Conservation (phyloP, 2,888 invertebrate genomes). For the Xanthorhoe spadicearia region DNA sequence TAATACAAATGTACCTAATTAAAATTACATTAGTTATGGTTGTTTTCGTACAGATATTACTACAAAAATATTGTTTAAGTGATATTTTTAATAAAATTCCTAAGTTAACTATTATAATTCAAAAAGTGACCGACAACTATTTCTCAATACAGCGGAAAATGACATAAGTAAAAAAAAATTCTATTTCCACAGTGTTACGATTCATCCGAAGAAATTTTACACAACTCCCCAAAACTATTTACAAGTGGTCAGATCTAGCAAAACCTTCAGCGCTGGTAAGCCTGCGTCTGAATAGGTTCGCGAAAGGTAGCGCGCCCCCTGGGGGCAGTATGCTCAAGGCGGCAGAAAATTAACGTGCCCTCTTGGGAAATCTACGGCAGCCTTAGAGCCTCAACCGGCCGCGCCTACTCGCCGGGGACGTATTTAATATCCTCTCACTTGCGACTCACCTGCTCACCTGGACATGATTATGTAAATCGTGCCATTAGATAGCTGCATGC, state of each 20-base stretch:
- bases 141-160: too few species aligned
- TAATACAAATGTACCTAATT: too few species aligned
- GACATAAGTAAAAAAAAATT: too few species aligned
- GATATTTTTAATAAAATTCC: too few species aligned
- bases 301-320: conserved; percentile 84
- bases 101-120: too few species aligned
- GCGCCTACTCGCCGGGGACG: conserved; percentile 73
- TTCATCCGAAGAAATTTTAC: too few species aligned
- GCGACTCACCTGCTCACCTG: conserved; percentile 36
- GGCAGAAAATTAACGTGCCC: conserved; percentile 91
- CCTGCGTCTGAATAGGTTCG: conserved; percentile 68
- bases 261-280: conserved; percentile 12
- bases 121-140: too few species aligned
- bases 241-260: conserved; percentile 23
- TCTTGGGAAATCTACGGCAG: conserved; percentile 87
- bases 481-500: neutral
- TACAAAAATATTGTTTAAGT: too few species aligned
- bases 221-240: neutral
- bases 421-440: conserved; percentile 72
- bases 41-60: too few species aligned
- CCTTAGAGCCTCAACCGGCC: conserved; percentile 76
- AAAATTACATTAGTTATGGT: too few species aligned
- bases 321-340: conserved; percentile 90
- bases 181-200: too few species aligned
- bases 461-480: conserved; percentile 23